These are phyloP conservation scores for Sinohyriopsis cumingii DNA, from an alignment of 2,888 invertebrate species.

Conservation along the genomic window DNA sequence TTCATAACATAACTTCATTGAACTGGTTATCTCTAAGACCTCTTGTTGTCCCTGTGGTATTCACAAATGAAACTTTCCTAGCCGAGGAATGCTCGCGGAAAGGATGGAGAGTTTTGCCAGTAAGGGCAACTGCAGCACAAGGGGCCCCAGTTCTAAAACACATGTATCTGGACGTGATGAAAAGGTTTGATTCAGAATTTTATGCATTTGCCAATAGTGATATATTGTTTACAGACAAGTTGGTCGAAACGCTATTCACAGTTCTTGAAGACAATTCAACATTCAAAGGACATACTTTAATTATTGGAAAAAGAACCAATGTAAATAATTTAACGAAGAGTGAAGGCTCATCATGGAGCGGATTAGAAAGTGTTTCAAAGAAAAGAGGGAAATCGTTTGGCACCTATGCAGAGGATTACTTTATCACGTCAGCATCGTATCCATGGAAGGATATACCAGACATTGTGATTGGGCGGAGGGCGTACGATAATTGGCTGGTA, in stretches of 20 bases:
- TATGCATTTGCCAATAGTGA: conserved; percentile 63
- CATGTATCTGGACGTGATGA: conserved; percentile 56
- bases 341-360: conserved; percentile 37
- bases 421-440: conserved; percentile 51
- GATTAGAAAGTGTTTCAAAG: conserved; percentile 34
- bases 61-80: conserved; percentile 41
- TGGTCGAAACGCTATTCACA: conserved; percentile 42
- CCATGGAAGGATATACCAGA: conserved; percentile 60
- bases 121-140: conserved; percentile 34
- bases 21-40: conserved; percentile 56
- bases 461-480: conserved; percentile 59
- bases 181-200: conserved; percentile 44
- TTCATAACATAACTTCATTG: conserved; percentile 46
- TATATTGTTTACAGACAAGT: conserved; percentile 52
- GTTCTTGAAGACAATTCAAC: conserved; percentile 18
- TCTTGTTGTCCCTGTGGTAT: conserved; percentile 45
- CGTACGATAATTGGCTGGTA: conserved; percentile 64
- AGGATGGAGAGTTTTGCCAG: conserved; percentile 51
- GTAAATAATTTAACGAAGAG: conserved; percentile 44
- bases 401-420: conserved; percentile 57
- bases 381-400: conserved; percentile 49
- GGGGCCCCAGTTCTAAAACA: conserved; percentile 57
- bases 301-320: conserved; percentile 49
- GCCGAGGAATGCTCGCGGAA: conserved; percentile 18
- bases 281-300: conserved; percentile 29